Evolutionary conservation across 1,140 invertebrate species (phyloP), one percentile per base, ranked within the genome.

Genomic region (Cotesia vestalis): DNA sequence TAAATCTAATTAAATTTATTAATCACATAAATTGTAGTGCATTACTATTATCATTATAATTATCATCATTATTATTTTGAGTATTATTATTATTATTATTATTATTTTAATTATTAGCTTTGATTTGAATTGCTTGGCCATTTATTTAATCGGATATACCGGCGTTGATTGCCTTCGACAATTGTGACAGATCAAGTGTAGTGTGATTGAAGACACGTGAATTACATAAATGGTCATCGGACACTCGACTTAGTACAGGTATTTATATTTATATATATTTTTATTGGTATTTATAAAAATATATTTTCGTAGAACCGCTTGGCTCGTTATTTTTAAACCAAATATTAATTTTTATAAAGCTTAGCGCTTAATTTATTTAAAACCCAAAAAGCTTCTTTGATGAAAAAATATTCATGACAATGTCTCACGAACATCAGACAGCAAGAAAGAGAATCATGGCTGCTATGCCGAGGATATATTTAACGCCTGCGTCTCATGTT

Each of bases 401-500:
- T 60, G 20, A 60, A 27, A 20, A 12, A 60, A 60, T 60, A 60
- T 34, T 60, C 8, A 60, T 60, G 17, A 35, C 27, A 35, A 34
- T 35, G 17, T 12, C 53, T 14, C 36, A 69, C 55, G 46, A 53
- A 51, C 61, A 63, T 63, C 12, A 63, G 35, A 63, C 6, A 40
- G 8, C 34, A 12, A 63, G n/a, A 63, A 17, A 51, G 17, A 66
- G 20, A 66, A 55, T 70, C 27, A 34, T 63, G 67, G 55, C 63
- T 60, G 57, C 59, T 27, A 27, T 27, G n/a, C 57, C n/a, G 67
- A 71, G 59, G 70, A 75, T 75, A 75, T 72, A 75, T 75, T 75
- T 75, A 75, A 75, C 70, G 60, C 63, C 27, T 46, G 61, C 51
- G 73, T 71, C 73, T 75, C 73, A 72, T 71, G 69, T 75, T 75